Evolutionary conservation across 2,888 invertebrate genomes (phyloP), one percentile per base, ranked within the genome.

Genomic region (Myopa testacea): DNA sequence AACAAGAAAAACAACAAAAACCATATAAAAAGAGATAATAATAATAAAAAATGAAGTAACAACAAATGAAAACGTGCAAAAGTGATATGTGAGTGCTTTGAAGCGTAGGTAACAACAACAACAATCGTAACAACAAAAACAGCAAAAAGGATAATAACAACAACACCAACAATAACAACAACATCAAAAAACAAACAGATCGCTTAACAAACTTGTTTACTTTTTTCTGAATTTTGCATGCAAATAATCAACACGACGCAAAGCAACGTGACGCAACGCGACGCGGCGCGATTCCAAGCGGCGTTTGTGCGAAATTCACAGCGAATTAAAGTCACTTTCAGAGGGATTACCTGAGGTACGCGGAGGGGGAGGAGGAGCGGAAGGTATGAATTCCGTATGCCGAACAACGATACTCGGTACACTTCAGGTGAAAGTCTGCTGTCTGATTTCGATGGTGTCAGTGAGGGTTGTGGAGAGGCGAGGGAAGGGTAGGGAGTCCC

Each of bases 141-240:
- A 34, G 19, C 34, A 26, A 1, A 26, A 26, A 26, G 26, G 26
- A 26, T 10, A 73, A 73, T 40, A 73, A 63, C 73, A 45, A 63
- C 26, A 63, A 45, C 63, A 63, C 63, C 14, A 37, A 65, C 12
- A 58, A n/a, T 16, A 26, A 14, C 14, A 63, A 73, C 19, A 45
- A 63, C 73, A 62, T 50, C n/a, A 65, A 50, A 34, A 65, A 74
- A 14, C 52, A 74, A 63, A 74, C 52, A 74, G 6, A 74, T 63
- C 65, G 65, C 62, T 63, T 65, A 74, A 65, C 50, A 50, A 65
- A 65, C 60, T 50, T 62, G 26, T 26, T 26, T 26, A 52, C 60
- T 34, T 73, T 73, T 73, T 62, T 63, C 73, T 8, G 7, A 73
- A 63, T 73, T 73, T 73, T 40, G 45, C 50, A 73, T 73, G 63